Conservation (phyloP, 1,140 invertebrate genomes). For the Phymastichus coffea region DNA sequence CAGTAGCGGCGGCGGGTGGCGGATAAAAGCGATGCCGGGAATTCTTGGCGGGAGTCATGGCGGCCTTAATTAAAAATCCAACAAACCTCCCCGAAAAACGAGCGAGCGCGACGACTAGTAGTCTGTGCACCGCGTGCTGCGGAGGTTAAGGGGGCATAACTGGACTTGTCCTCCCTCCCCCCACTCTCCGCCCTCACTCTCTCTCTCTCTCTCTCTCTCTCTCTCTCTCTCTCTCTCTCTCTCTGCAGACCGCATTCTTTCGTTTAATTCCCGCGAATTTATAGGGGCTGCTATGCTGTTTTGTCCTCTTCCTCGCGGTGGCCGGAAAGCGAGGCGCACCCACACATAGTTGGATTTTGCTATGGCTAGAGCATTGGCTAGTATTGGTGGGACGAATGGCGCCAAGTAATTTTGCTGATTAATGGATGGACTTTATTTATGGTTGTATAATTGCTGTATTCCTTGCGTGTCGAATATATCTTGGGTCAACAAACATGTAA, state of each 20-base stretch:
- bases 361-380: no score
- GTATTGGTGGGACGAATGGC: no score
- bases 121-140: background rate
- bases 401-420: no score
- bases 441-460: no score
- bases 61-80: conserved; percentile 60
- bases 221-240: conserved; percentile 21
- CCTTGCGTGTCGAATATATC: no score
- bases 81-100: conserved; percentile 45
- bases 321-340: background rate
- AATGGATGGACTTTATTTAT: no score
- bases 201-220: background rate
- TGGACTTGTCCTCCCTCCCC: background rate
- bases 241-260: conserved; percentile 59
- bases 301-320: background rate
- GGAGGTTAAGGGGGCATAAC: conserved; percentile 43
- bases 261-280: conserved; percentile 59
- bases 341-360: no score
- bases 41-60: conserved; percentile 56
- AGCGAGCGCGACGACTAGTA: conserved; percentile 25
- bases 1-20: conserved; percentile 4
- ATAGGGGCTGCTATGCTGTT: conserved; percentile 37
- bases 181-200: background rate
- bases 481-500: no score
- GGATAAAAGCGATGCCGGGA: conserved; percentile 40